phyloP scores from a whole-genome alignment of 2,797 vertebrate genomes.

The Halcyon badia region DNA sequence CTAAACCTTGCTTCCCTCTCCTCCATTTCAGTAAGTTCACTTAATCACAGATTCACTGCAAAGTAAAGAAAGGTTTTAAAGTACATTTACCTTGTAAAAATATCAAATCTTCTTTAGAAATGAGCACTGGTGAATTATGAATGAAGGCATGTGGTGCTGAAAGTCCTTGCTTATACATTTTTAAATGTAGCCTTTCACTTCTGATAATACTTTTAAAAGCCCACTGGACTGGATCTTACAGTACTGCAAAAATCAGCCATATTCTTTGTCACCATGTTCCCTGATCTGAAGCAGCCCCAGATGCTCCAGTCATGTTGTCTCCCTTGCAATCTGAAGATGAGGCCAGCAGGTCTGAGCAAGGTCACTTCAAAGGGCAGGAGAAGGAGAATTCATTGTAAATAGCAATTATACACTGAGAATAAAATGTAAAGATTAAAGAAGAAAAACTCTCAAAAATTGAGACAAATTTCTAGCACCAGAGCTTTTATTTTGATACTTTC shows the following conservation, averaged over 20 bases:
- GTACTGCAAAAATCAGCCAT: background rate
- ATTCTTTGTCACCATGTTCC: background rate
- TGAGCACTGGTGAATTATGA: conserved; percentile 72
- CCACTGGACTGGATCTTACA: conserved; percentile 12
- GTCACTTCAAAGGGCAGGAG: background rate
- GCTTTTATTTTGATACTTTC: background rate
- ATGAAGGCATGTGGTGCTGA: conserved; percentile 60
- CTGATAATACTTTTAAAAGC: conserved; percentile 55
- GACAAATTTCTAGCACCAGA: background rate
- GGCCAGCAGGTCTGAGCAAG: background rate
- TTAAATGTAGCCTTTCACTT: conserved; percentile 72
- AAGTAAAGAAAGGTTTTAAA: conserved; percentile 74
- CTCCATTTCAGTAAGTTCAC: background rate
- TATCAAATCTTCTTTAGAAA: conserved; percentile 65
- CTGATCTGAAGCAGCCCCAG: background rate
- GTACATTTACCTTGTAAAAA: conserved; percentile 71
- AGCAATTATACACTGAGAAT: background rate
- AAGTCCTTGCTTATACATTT: conserved; percentile 76
- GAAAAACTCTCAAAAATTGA: accelerated
- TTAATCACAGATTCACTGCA: conserved; percentile 51
- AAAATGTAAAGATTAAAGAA: background rate
- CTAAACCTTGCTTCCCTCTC: background rate
- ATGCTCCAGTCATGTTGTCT: background rate
- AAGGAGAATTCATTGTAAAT: background rate
- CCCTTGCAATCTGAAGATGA: background rate